These are phyloP conservation scores for Philotrypesis tridentata DNA, from an alignment of 1,140 invertebrate species.

Conservation along the genomic window DNA sequence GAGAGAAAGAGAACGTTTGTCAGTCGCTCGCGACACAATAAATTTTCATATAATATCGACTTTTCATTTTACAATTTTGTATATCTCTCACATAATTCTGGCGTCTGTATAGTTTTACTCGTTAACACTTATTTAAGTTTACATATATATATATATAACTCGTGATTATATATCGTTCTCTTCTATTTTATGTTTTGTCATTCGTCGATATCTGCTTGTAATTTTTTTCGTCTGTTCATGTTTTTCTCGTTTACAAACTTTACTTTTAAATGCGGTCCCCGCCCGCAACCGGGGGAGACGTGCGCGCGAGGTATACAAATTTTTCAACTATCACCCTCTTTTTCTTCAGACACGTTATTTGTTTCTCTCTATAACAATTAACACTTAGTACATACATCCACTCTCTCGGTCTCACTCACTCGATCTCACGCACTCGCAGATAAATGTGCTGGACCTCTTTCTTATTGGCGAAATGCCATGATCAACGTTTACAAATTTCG, in stretches of 20 bases:
- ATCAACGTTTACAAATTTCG: conserved; percentile 13
- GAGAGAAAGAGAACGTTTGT: conserved; percentile 50
- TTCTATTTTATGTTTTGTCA: conserved; percentile 30
- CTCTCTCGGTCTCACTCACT: conserved; percentile 39
- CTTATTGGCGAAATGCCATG: background rate
- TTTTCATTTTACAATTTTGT: conserved; percentile 12
- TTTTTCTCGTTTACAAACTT: conserved; percentile 58
- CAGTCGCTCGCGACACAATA: conserved; percentile 52
- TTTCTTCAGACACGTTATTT: conserved; percentile 19
- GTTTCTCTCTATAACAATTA: conserved; percentile 59
- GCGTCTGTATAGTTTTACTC: background rate
- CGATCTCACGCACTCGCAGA: conserved; percentile 30
- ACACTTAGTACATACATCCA: conserved; percentile 55
- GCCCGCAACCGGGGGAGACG: conserved; percentile 44
- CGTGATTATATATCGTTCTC: conserved; percentile 51
- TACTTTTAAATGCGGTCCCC: conserved; percentile 61
- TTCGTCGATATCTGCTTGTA: background rate
- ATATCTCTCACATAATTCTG: background rate
- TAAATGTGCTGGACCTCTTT: conserved; percentile 22
- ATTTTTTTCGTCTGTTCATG: conserved; percentile 24
- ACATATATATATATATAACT: conserved; percentile 43
- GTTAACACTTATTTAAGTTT: conserved; percentile 48
- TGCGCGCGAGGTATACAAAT: conserved; percentile 63
- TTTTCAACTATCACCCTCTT: conserved; percentile 54
- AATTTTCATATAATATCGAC: conserved; percentile 40